Evolutionary conservation across 2,888 invertebrate species (phyloP), one percentile per base, ranked within the genome.

Genomic region (Cerastis rubricosa): DNA sequence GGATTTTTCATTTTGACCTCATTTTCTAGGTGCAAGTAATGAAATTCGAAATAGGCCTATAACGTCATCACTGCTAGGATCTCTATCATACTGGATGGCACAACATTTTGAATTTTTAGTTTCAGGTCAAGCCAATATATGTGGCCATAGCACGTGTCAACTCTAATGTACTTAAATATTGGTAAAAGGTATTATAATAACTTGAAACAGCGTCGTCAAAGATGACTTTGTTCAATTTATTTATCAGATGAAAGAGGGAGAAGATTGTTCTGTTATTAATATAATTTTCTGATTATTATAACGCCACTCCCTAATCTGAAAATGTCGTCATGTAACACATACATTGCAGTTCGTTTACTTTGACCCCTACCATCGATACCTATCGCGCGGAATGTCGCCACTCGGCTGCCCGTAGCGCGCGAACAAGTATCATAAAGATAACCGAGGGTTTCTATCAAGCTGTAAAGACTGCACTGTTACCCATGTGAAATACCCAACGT

Each of bases 391-490:
- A 54, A 81, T 76, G 66, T 54, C n/a, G 74, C 47, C 64, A 64
- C 70, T 45, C 40, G 59, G 40, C 4, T 14, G 40, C 82, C 83
- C 71, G 77, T 71, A 83, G 71, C 61, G 12, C 43, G 17, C 17
- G 54, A 45, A 66, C 71, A 51, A 81, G 72, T 54, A 64, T 85
- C 54, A 22, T 66, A 76, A 72, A 82, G 85, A 83, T 82, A 85
- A 51, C 8, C 22, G 14, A n/a, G 40, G 12, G 71, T 85, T 68
- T 69, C 43, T 35, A 71, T 22, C 29, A 19, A 47, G 72, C 54
- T 51, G 14, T n/a, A 25, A 59, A 65, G 3, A 64, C 22, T 67
- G 43, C 35, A 45, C 54, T 45, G 14, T 35, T 35, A 22, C 65
- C n/a, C 45, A 47, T 43, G 29, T 63, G 66, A 54, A 85, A 70